These are phyloP conservation scores for Eutrigla gurnardus DNA, from an alignment of 2,797 vertebrate species.

Conservation along the genomic window DNA sequence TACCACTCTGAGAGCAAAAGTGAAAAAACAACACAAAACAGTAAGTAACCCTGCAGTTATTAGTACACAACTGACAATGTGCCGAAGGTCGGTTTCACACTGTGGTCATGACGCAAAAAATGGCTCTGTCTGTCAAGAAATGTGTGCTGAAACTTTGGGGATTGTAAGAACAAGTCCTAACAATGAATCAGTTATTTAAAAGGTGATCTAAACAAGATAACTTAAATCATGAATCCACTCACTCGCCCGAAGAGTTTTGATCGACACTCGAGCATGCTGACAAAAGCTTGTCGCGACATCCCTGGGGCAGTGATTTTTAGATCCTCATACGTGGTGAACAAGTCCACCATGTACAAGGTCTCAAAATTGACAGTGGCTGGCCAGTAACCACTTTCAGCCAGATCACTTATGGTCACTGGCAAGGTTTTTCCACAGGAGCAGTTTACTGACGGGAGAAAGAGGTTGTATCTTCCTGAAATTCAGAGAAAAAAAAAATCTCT, in stretches of 20 bases:
- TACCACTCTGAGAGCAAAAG: neutral
- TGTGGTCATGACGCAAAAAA: neutral
- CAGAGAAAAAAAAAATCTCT: neutral
- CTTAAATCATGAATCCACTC: neutral
- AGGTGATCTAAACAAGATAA: neutral
- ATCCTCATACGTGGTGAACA: neutral
- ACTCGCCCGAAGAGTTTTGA: neutral
- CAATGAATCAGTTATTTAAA: neutral
- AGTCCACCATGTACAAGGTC: neutral
- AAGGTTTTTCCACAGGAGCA: constrained; percentile 7
- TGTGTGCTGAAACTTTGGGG: neutral
- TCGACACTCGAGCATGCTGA: neutral
- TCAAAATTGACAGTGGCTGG: constrained; percentile 4
- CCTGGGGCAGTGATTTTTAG: constrained; percentile 6
- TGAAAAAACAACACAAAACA: neutral
- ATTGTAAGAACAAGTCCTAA: neutral
- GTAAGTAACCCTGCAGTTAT: neutral
- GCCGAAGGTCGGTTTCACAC: neutral
- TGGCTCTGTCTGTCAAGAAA: neutral
- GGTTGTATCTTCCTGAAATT: neutral
- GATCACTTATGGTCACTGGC: neutral
- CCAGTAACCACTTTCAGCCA: constrained; percentile 12
- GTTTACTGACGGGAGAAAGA: neutral
- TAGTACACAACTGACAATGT: neutral
- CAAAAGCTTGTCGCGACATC: neutral